A percentile compares a stretch with the other conserved stretches of the same genome.
These are phyloP conservation scores for Psettodes erumei DNA, from an alignment of 2,113 vertebrate species.

Conservation along the genomic window DNA sequence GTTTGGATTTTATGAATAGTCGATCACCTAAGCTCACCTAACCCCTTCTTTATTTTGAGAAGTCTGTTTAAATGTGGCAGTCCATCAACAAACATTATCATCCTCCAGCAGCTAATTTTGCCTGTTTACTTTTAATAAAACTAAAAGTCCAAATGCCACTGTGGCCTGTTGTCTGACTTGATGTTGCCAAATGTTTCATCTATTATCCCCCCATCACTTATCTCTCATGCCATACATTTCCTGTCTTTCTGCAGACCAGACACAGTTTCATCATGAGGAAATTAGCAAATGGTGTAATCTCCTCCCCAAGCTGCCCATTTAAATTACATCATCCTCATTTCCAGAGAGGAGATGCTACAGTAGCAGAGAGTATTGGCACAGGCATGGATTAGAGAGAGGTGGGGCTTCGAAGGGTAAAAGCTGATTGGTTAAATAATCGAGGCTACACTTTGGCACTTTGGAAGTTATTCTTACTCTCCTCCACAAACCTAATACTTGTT, in stretches of 20 bases:
- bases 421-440: constrained; percentile 29
- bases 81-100: not conserved
- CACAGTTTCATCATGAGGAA: constrained; percentile 44
- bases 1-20: not conserved
- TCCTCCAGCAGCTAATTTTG: not conserved
- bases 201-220: not conserved
- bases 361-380: constrained; percentile 36
- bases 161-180: not conserved
- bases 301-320: constrained; percentile 35
- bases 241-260: constrained; percentile 27
- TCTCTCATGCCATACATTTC: not conserved
- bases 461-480: not conserved
- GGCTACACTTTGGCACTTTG: not conserved
- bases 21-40: not conserved
- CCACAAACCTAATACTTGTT: not conserved
- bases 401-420: constrained; percentile 30
- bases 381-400: constrained; percentile 55
- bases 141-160: not conserved
- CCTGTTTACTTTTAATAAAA: no score
- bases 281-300: constrained; percentile 60
- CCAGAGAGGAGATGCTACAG: constrained; percentile 25
- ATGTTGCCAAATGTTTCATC: constrained; percentile 12
- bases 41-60: not conserved
- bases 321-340: constrained; percentile 51
- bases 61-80: not conserved